Conservation (phyloP, 2,113 vertebrate species). For the Pitta sordida region DNA sequence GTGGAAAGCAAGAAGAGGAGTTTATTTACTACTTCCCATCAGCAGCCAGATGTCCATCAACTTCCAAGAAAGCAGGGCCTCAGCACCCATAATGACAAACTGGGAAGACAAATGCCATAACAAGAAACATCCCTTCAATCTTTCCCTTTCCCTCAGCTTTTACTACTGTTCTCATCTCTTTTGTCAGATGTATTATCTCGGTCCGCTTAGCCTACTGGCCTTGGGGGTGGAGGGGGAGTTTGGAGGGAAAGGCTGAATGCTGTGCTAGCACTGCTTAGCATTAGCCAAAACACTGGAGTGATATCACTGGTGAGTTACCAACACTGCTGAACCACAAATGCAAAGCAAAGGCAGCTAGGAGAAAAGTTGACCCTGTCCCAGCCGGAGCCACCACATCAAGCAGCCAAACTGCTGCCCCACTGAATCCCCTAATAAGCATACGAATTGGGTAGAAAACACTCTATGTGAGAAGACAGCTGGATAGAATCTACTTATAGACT, state of each 20-base stretch:
- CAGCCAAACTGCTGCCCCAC: not conserved
- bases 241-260: not conserved
- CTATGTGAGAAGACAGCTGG: not conserved
- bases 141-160: not conserved
- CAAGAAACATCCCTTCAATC: not conserved
- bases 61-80: not conserved
- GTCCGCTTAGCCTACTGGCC: not conserved
- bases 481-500: not conserved
- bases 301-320: not conserved
- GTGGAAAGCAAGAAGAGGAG: not conserved
- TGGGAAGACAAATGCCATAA: not conserved
- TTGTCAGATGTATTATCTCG: not conserved
- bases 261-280: not conserved
- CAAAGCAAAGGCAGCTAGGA: not conserved
- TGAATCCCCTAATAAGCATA: not conserved
- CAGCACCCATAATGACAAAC: not conserved
- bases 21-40: not conserved
- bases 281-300: not conserved
- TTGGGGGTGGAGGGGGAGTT: rapidly evolving
- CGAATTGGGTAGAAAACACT: not conserved
- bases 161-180: not conserved
- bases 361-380: not conserved
- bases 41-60: not conserved
- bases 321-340: not conserved
- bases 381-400: not conserved